These are phyloP conservation scores for Dendrolimus kikuchii DNA, from an alignment of 1,140 invertebrate genomes.

Conservation along the genomic window DNA sequence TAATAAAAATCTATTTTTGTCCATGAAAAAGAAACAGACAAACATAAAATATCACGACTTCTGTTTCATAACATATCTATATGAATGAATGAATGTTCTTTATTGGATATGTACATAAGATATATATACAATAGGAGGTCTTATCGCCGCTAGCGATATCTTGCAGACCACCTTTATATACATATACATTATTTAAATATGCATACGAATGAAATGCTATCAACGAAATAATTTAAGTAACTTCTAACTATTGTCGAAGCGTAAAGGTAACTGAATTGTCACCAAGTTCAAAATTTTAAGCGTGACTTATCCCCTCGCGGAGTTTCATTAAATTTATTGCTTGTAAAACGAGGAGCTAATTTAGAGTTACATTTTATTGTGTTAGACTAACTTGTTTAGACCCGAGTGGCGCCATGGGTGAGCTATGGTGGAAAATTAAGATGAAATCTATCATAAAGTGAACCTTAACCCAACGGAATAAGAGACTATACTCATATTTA, in stretches of 20 bases:
- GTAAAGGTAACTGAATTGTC: slow-evolving; percentile 41
- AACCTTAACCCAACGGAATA: slow-evolving; percentile 22
- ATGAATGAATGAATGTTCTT: too few species aligned
- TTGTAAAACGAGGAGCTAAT: slow-evolving; percentile 69
- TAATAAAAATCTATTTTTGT: too few species aligned
- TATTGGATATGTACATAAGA: too few species aligned
- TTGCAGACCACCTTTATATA: too few species aligned
- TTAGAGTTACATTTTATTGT: slow-evolving; percentile 66
- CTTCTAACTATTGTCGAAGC: slow-evolving; percentile 13
- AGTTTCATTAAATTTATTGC: slow-evolving; percentile 65
- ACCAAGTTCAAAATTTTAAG: slow-evolving; percentile 50
- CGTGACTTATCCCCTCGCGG: slow-evolving; percentile 33
- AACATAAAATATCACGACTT: too few species aligned
- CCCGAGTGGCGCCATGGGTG: slow-evolving; percentile 45
- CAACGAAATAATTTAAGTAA: slow-evolving; percentile 6
- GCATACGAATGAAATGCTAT: neutral
- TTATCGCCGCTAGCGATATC: too few species aligned
- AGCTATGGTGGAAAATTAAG: slow-evolving; percentile 7
- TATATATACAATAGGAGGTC: too few species aligned
- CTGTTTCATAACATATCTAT: too few species aligned
- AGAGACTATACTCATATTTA: slow-evolving; percentile 3
- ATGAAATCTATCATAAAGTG: slow-evolving; percentile 17
- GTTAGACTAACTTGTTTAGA: slow-evolving; percentile 59
- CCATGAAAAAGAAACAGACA: too few species aligned
- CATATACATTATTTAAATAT: too few species aligned